Percentiles rank a stretch among this genome's conserved stretches.
Evolutionary conservation across 1,140 invertebrate species (phyloP).

Genomic region (Bombus cullumanus): DNA sequence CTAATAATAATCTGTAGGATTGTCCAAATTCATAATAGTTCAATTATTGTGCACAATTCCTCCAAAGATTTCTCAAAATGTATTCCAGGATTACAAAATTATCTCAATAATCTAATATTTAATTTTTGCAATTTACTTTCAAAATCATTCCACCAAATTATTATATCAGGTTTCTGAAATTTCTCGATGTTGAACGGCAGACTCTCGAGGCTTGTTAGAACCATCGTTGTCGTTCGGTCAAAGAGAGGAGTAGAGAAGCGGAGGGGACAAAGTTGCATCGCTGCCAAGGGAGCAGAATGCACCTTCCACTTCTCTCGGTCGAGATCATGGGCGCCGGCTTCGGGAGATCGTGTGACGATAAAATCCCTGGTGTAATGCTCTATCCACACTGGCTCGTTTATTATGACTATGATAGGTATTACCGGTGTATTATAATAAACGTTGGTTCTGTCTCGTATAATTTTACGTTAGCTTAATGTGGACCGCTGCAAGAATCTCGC

Average conservation of each 20-base stretch:
- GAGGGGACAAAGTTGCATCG: conserved; percentile 35
- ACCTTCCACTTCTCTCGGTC: conserved; percentile 53
- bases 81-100: too few relatives aligned
- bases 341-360: conserved; percentile 31
- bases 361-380: conserved; percentile 3
- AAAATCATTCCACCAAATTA: too few relatives aligned
- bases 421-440: conserved; percentile 6
- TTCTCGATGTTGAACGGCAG: neutral
- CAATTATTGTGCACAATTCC: too few relatives aligned
- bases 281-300: conserved; percentile 55
- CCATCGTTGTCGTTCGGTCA: neutral
- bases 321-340: conserved; percentile 25
- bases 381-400: neutral
- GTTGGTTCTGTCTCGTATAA: conserved; percentile 1
- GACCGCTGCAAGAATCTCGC: neutral
- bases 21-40: too few relatives aligned
- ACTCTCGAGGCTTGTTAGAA: neutral
- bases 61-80: too few relatives aligned
- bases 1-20: too few relatives aligned
- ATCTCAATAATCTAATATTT: too few relatives aligned
- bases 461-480: neutral
- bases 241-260: neutral
- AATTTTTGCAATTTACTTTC: too few relatives aligned
- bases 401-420: neutral
- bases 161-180: neutral